phyloP scores from a whole-genome alignment of 1,140 invertebrate species.

The Platorchestia sp. region DNA sequence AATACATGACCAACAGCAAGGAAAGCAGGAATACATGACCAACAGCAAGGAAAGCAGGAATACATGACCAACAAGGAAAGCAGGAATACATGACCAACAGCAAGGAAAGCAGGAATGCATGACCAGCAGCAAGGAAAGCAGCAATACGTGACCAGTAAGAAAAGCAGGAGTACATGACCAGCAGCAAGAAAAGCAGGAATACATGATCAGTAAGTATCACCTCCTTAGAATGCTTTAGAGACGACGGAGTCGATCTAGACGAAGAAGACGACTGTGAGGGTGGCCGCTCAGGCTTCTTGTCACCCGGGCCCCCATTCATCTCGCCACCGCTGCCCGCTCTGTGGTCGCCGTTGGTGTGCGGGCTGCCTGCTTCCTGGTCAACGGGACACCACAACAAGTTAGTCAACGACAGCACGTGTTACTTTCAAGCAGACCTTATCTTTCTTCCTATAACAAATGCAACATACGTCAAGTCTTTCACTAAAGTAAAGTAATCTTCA shows the following conservation, averaged over 20 bases:
- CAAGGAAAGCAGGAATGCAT: background rate
- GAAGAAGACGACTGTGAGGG: slow-evolving; percentile 67
- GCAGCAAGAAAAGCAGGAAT: background rate
- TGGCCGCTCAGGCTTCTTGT: slow-evolving; percentile 68
- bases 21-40: no score
- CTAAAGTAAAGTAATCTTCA: no score
- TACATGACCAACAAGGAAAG: no score
- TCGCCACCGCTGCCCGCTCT: slow-evolving; percentile 59
- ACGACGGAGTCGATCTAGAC: slow-evolving; percentile 66
- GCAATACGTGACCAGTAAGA: background rate
- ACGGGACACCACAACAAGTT: background rate
- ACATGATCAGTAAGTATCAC: slow-evolving; percentile 13
- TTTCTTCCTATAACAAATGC: no score
- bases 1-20: no score
- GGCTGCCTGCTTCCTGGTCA: slow-evolving; percentile 47
- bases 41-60: no score
- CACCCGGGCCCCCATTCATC: slow-evolving; percentile 42
- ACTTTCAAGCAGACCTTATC: background rate
- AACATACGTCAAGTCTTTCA: no score
- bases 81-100: no score
- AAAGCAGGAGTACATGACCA: background rate
- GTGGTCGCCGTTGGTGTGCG: slow-evolving; percentile 66
- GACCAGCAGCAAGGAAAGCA: background rate
- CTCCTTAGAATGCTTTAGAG: slow-evolving; percentile 67
- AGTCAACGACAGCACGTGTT: background rate